phyloP scores from a whole-genome alignment of 2,797 vertebrate genomes.

The Tinamus major region DNA sequence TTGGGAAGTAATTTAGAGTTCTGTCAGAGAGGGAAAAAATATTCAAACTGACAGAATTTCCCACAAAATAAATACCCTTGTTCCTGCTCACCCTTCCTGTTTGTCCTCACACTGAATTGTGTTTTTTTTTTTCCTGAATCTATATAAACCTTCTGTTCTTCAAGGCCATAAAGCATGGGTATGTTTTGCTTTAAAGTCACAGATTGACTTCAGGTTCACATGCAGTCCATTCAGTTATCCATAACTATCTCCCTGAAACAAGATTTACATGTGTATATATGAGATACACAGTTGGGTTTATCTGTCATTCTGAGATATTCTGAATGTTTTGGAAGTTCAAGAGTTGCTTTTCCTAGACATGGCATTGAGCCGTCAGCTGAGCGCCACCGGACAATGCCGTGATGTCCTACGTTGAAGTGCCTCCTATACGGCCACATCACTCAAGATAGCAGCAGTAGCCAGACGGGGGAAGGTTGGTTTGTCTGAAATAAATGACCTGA shows the following conservation, averaged over 20 bases:
- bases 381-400: conserved; percentile 6
- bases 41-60: neutral
- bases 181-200: neutral
- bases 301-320: neutral
- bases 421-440: neutral
- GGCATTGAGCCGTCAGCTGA: neutral
- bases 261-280: neutral
- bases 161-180: neutral
- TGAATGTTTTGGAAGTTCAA: neutral
- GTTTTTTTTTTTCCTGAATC: neutral
- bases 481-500: conserved; percentile 44
- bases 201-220: neutral
- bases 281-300: neutral
- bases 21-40: neutral
- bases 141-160: neutral
- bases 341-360: conserved; percentile 7
- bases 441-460: neutral
- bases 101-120: neutral
- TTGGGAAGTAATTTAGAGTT: neutral
- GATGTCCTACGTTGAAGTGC: conserved; percentile 14
- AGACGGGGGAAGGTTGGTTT: conserved; percentile 18
- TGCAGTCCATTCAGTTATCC: neutral
- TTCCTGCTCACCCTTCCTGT: neutral
- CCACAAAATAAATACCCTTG: neutral
- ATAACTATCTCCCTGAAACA: neutral